phyloP scores from a whole-genome alignment of 2,888 invertebrate genomes.

The Stictocephala bisonia region DNA sequence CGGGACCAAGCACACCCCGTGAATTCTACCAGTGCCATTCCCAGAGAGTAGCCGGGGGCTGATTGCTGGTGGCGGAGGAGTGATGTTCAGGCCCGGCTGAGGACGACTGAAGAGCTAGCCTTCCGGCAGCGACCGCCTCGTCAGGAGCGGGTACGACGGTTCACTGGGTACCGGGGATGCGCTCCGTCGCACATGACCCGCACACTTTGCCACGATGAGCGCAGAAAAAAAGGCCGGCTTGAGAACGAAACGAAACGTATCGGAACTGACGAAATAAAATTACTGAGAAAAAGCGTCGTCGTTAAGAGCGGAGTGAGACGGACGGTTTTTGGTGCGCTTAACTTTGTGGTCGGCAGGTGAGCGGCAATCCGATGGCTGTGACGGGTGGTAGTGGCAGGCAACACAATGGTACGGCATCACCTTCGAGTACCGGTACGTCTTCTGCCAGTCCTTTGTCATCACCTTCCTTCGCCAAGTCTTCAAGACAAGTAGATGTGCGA shows the following conservation, averaged over 20 bases:
- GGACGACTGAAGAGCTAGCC: background rate
- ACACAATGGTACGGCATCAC: too few relatives aligned
- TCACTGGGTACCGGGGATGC: slow-evolving; percentile 51
- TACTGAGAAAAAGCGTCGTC: slow-evolving; percentile 27
- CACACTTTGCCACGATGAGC: slow-evolving; percentile 43
- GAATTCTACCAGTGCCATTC: slow-evolving; percentile 61
- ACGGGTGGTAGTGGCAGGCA: too few relatives aligned
- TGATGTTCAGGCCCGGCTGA: slow-evolving; percentile 21
- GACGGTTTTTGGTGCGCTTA: background rate
- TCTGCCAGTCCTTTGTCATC: too few relatives aligned
- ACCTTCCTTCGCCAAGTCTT: too few relatives aligned
- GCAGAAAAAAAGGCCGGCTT: slow-evolving; percentile 29
- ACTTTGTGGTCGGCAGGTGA: too few relatives aligned
- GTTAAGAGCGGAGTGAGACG: slow-evolving; percentile 27
- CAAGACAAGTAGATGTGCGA: too few relatives aligned
- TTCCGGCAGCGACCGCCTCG: background rate
- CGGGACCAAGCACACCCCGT: slow-evolving; percentile 55
- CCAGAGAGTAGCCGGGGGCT: slow-evolving; percentile 49
- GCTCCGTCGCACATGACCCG: slow-evolving; percentile 53
- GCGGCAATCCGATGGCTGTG: too few relatives aligned
- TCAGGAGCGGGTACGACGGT: slow-evolving; percentile 29
- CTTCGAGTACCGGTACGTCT: too few relatives aligned
- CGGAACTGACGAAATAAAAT: slow-evolving; percentile 44
- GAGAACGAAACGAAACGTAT: slow-evolving; percentile 44
- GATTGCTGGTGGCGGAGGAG: background rate